phyloP scores from a whole-genome alignment of 1,140 invertebrate species.

The Nephila pilipes region DNA sequence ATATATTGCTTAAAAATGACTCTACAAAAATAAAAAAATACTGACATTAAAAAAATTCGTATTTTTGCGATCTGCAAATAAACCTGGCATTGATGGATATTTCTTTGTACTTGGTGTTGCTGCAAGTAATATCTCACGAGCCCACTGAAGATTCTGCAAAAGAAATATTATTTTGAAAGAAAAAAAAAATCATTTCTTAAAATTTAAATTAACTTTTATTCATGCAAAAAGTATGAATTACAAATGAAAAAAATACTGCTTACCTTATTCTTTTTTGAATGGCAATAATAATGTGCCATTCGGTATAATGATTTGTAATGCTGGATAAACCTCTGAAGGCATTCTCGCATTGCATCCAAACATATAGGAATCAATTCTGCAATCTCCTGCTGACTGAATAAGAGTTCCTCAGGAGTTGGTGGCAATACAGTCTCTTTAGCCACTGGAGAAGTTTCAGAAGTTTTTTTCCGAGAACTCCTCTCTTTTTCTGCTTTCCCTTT shows the following conservation, averaged over 20 bases:
- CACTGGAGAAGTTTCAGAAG: neutral
- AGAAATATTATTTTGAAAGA: constrained; percentile 69
- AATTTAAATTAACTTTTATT: neutral
- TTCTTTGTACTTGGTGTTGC: constrained; percentile 44
- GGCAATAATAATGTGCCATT: constrained; percentile 91
- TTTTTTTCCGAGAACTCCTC: neutral
- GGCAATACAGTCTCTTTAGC: neutral
- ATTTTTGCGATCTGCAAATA: constrained; percentile 91
- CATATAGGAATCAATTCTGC: constrained; percentile 84
- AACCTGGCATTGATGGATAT: constrained; percentile 85
- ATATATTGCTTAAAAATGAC: neutral
- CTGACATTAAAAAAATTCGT: constrained; percentile 94
- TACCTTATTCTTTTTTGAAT: constrained; percentile 84
- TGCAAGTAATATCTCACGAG: constrained; percentile 86
- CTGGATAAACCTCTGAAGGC: constrained; percentile 90
- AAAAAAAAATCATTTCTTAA: neutral
- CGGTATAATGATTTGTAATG: constrained; percentile 97
- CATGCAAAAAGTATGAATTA: neutral
- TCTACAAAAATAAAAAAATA: neutral
- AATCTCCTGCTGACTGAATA: constrained; percentile 60
- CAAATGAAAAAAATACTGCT: neutral
- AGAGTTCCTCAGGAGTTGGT: constrained; percentile 78
- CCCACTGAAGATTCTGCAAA: constrained; percentile 86
- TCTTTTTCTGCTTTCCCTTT: constrained; percentile 30
- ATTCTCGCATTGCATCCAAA: constrained; percentile 90